Evolutionary conservation across 2,797 vertebrate species (phyloP).

Genomic region (Loris lydekkerianus): DNA sequence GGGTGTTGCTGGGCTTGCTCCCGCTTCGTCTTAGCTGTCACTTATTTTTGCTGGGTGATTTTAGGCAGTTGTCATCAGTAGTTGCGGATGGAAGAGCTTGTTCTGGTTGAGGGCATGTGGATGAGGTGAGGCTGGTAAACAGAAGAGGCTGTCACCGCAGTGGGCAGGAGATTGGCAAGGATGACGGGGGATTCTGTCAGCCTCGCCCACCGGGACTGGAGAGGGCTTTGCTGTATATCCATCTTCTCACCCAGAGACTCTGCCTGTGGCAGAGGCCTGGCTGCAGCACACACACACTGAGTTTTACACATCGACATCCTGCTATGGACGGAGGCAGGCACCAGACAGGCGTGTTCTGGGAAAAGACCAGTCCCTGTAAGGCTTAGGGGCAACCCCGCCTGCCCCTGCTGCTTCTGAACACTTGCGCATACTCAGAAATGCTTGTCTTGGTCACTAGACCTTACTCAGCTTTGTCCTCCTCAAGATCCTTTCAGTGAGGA

Average conservation of each 20-base stretch:
- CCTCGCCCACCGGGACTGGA: not conserved
- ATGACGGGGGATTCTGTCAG: not conserved
- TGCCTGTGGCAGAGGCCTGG: not conserved
- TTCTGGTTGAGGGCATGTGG: not conserved
- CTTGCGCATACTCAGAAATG: not conserved
- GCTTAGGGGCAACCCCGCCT: not conserved
- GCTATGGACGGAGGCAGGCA: not conserved
- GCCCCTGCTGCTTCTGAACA: not conserved
- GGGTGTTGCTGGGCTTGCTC: not conserved
- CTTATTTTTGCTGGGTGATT: not conserved
- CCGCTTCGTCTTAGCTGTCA: accelerated
- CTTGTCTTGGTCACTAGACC: not conserved
- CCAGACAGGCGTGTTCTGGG: not conserved
- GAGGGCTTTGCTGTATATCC: not conserved
- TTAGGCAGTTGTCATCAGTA: no score
- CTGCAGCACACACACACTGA: not conserved
- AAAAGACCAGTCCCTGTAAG: not conserved
- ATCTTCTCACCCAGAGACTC: not conserved
- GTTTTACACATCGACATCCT: accelerated
- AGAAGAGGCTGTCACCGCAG: not conserved
- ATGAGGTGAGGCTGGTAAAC: not conserved
- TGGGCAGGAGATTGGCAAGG: not conserved
- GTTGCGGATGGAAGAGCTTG: not conserved
- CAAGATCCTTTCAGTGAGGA: not conserved
- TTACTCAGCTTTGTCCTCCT: not conserved